phyloP scores from a whole-genome alignment of 1,140 invertebrate species.

The Papilio dardanus region DNA sequence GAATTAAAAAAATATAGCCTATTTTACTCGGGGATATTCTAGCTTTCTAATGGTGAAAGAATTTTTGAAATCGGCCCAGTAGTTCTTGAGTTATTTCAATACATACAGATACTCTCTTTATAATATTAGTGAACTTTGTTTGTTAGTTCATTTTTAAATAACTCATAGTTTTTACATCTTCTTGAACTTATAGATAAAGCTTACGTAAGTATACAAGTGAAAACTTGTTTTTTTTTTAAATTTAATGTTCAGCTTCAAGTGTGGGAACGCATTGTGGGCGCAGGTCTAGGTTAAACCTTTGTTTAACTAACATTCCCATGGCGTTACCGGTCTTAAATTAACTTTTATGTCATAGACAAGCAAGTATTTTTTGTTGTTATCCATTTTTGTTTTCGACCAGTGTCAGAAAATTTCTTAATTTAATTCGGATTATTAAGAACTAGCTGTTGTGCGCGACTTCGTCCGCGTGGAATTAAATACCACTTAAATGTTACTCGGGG shows the following conservation, averaged over 20 bases:
- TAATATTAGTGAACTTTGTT: too few species aligned
- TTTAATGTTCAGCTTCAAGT: constrained; percentile 53
- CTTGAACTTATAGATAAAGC: constrained; percentile 35
- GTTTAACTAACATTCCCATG: constrained; percentile 54
- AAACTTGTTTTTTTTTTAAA: constrained; percentile 56
- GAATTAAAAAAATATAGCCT: too few species aligned
- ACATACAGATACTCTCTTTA: too few species aligned
- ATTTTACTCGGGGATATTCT: too few species aligned
- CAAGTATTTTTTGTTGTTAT: constrained; percentile 29
- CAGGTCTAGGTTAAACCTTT: constrained; percentile 55
- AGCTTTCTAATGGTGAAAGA: too few species aligned
- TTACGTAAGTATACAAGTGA: constrained; percentile 57
- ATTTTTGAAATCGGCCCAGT: too few species aligned
- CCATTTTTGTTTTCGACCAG: constrained; percentile 19
- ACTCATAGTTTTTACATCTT: background rate
- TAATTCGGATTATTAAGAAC: too few species aligned
- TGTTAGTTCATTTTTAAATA: background rate
- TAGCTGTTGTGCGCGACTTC: too few species aligned
- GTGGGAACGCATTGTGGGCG: constrained; percentile 54
- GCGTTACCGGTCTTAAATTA: constrained; percentile 49
- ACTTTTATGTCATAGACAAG: constrained; percentile 46
- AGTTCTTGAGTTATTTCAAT: too few species aligned
- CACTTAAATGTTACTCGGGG: too few species aligned
- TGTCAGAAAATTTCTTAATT: background rate
- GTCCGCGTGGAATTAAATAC: too few species aligned